Evolutionary conservation across 2,797 vertebrate genomes (phyloP).

Genomic region (Mycteria americana): DNA sequence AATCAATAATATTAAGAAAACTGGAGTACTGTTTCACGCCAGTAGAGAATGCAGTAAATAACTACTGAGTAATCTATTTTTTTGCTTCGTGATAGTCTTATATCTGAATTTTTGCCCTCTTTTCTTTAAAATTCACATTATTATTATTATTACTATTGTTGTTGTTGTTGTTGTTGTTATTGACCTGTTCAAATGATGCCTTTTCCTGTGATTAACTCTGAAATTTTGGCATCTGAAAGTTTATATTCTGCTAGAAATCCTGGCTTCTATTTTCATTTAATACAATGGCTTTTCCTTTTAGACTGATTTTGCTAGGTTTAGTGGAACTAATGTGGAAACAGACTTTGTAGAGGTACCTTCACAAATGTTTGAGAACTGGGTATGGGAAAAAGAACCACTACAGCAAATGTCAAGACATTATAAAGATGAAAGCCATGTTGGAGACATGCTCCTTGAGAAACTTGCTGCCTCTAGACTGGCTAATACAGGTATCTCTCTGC

Average conservation of each 20-base stretch:
- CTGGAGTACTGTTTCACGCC: background rate
- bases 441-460: constrained; percentile 84
- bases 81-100: background rate
- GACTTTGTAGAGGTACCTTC: constrained; percentile 97
- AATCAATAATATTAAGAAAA: background rate
- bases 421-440: constrained; percentile 83
- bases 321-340: constrained; percentile 92
- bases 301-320: constrained; percentile 91
- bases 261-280: background rate
- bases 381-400: constrained; percentile 91
- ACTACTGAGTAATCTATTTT: background rate
- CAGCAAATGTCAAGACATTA: constrained; percentile 90
- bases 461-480: constrained; percentile 90
- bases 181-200: background rate
- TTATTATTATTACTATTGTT: background rate
- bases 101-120: background rate
- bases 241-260: background rate
- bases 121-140: background rate
- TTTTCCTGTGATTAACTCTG: background rate
- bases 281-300: constrained; percentile 55
- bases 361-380: constrained; percentile 98
- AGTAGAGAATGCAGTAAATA: background rate
- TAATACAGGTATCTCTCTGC: constrained; percentile 84
- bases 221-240: background rate
- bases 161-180: background rate